Evolutionary conservation across 2,797 vertebrate genomes (phyloP), one percentile per base, ranked within the genome.

Genomic region (Leuciscus waleckii): DNA sequence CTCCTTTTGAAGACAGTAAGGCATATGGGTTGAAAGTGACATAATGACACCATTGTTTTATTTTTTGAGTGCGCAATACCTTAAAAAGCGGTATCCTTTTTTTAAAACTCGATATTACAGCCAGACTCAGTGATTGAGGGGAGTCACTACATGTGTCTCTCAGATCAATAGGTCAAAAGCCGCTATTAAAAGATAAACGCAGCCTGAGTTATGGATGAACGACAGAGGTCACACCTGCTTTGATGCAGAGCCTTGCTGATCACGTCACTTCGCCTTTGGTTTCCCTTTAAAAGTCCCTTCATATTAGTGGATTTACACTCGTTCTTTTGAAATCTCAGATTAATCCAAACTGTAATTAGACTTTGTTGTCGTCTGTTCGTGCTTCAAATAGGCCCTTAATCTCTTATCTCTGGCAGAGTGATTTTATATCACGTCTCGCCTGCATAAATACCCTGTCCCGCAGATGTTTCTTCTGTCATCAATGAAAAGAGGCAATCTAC

Each of bases 401-500:
- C 86, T 89, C 90, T 89, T 63, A 88, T 91, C 71, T 80, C 46
- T 87, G 77, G 58, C 65, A 58, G 74, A 85, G 82, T 87, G 87
- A 90, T 89, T 93, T 89, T 87, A 88, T 86, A 81, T 65, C 86
- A 86, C 74, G 58, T 88, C 88, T 89, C 85, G 82, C 82, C 87
- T 92, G 83, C 91, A 91, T 90, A 91, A 92, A 89, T 87, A 84
- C 86, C 79, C 86, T 19, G 84, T 86, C 87, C 90, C 88, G 86
- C 93, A 95, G 93, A 94, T 95, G 93, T 93, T 93, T 91, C 89
- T 26, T 84, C 89, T 90, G 88, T 90, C 90, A 89, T 67, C 92
- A 92, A 94, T 92, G 91, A 94, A 95, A 93, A 93, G 88, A 92
- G 90, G 91, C 92, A 92, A 92, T 94, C 91, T 90, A 92, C 88